Base-by-base conservation (phyloP, 2,888 invertebrate species). In the Epinotia brunnichana region DNA sequence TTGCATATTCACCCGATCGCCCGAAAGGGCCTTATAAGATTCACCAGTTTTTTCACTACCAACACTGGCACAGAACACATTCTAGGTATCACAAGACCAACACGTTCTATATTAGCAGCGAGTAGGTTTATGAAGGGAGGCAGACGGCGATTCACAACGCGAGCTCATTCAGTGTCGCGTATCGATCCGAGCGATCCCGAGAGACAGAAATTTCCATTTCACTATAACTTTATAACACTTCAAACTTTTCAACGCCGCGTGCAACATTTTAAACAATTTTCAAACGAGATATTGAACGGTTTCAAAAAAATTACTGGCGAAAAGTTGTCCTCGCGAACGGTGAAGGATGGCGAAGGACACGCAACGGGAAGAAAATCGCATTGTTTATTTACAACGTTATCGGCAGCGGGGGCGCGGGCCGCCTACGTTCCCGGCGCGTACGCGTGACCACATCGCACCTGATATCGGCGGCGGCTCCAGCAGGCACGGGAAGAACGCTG, bases 401-500 rank as follows among this genome's bases (percentile, higher is more conserved):
- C 90, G 82, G 78, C n/a, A 73, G 78, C 83, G 87, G 83, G 81
- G 84, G 85, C 83, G 85, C 83, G 77, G 79, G 77, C 81, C 85
- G 89, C 87, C 83, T 87, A 87, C 86, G 86, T 77, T 74, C 76
- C 78, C 80, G 75, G 74, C 70, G 73, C 66, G 68, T 48, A 29
- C 71, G 79, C 56, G 41, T 15, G 29, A n/a, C 48, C 74, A 70
- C 60, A 74, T 83, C 95, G 95, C 95, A 98, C 98, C 98, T 95
- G 98, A 97, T 87, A 98, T 98, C 80, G 97, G 97, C 81, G 98
- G 98, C 74, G 98, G 97, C 86, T 98, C 98, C 84, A 97, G 95
- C 77, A 95, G 95, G 79, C 96, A 97, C 80, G 97, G 96, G 94
- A 98, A 98, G 95, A 98, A 99, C 84, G 97, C 97, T 79, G 97